phyloP scores from a whole-genome alignment of 2,113 vertebrate species.

The Xenus cinereus region DNA sequence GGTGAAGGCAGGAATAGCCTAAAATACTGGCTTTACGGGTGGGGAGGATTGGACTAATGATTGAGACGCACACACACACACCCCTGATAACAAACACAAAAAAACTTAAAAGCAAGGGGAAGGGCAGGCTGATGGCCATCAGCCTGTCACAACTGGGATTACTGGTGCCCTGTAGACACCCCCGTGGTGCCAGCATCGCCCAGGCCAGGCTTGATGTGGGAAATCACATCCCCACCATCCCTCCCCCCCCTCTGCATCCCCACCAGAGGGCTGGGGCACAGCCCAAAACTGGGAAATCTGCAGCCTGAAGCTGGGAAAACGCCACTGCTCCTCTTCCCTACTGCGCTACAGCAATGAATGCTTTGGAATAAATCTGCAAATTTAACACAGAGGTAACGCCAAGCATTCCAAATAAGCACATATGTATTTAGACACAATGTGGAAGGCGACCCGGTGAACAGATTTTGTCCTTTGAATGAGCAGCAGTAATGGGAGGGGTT shows the following conservation, averaged over 20 bases:
- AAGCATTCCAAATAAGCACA: neutral
- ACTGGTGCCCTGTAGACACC: neutral
- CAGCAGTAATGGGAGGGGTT: neutral
- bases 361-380: neutral
- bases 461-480: neutral
- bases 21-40: neutral
- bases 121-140: neutral
- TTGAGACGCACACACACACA: neutral
- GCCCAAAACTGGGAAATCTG: neutral
- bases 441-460: fast-evolving
- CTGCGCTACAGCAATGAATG: fast-evolving
- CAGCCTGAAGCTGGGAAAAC: too few species aligned
- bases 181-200: fast-evolving
- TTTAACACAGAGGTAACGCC: fast-evolving
- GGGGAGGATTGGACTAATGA: neutral
- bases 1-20: neutral
- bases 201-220: fast-evolving
- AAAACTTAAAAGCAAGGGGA: neutral
- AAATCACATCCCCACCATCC: neutral
- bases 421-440: neutral
- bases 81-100: neutral
- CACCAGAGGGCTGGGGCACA: fast-evolving
- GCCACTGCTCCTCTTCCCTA: fast-evolving
- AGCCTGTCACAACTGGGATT: neutral
- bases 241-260: neutral